phyloP scores from a whole-genome alignment of 30 jellyfish, hydroid and myxozoan genomes.

The Aurelia coerulea region DNA sequence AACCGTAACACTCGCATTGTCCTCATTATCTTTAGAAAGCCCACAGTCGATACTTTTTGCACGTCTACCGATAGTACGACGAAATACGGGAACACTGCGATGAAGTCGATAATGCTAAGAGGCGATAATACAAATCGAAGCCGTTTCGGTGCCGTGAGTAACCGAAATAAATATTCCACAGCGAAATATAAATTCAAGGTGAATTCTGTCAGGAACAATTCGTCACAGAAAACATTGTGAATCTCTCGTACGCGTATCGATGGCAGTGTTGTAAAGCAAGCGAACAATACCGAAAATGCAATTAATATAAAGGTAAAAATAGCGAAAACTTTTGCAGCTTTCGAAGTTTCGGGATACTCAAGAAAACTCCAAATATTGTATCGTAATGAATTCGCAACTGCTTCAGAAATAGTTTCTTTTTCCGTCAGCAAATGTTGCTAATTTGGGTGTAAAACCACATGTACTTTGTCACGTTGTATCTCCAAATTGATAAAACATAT shows the following conservation, averaged over 20 bases:
- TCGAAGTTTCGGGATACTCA: conserved; percentile 85
- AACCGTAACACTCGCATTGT: conserved; percentile 82
- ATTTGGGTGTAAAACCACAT: too few relatives aligned
- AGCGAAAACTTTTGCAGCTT: conserved; percentile 69
- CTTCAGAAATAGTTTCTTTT: neutral
- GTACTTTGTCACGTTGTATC: too few relatives aligned
- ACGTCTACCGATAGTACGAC: conserved; percentile 35
- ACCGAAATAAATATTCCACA: conserved; percentile 69
- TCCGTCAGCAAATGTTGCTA: too few relatives aligned
- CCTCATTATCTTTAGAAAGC: conserved; percentile 65
- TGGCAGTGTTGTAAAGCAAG: conserved; percentile 78
- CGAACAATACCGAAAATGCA: conserved; percentile 49
- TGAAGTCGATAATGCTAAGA: conserved; percentile 60
- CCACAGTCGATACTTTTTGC: conserved; percentile 25
- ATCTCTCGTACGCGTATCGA: neutral
- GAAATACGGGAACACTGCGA: conserved; percentile 83
- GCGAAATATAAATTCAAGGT: conserved; percentile 68
- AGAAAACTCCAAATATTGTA: conserved; percentile 72
- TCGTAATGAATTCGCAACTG: conserved; percentile 4
- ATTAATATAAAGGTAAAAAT: conserved; percentile 40
- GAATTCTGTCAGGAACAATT: conserved; percentile 40
- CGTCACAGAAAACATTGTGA: conserved; percentile 36
- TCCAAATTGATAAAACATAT: too few relatives aligned
- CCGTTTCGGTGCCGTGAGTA: conserved; percentile 63
- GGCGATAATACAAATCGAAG: conserved; percentile 52